phyloP scores from a whole-genome alignment of 2,888 invertebrate species.

The Diarsia brunnea region DNA sequence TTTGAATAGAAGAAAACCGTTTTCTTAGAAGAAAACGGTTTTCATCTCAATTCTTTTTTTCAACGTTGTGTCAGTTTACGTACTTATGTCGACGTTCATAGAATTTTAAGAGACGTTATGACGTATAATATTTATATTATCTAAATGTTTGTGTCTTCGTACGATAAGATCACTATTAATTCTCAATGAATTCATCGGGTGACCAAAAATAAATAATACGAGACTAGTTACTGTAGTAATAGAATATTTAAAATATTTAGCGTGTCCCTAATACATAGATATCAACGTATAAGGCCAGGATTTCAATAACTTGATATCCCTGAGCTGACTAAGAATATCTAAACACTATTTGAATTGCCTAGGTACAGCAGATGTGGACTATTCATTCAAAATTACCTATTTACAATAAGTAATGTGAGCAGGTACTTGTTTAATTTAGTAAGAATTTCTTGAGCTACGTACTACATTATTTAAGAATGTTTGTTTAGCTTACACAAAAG shows the following conservation, averaged over 20 bases:
- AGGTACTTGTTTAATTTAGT: not conserved
- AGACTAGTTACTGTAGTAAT: not conserved
- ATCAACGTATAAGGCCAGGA: not conserved
- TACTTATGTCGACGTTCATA: not conserved
- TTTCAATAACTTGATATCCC: constrained; percentile 4
- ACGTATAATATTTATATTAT: not conserved
- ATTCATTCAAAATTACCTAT: not conserved
- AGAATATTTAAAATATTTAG: constrained; percentile 5
- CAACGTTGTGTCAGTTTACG: not conserved
- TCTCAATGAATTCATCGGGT: not conserved
- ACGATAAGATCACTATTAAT: constrained; percentile 1
- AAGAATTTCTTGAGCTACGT: not conserved
- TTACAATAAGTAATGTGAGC: not conserved
- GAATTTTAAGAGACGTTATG: not conserved
- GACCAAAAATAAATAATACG: not conserved
- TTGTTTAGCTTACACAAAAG: not conserved
- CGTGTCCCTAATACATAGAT: not conserved
- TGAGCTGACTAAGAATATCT: constrained; percentile 22
- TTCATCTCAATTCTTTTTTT: not conserved
- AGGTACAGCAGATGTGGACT: not conserved
- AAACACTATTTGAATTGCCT: not conserved
- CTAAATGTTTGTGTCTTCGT: constrained; percentile 1
- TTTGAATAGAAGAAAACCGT: no score
- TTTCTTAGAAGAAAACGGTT: no score
- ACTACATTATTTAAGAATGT: not conserved